Evolutionary conservation across 2,888 invertebrate genomes (phyloP).

Genomic region (Marronus borbonicus): DNA sequence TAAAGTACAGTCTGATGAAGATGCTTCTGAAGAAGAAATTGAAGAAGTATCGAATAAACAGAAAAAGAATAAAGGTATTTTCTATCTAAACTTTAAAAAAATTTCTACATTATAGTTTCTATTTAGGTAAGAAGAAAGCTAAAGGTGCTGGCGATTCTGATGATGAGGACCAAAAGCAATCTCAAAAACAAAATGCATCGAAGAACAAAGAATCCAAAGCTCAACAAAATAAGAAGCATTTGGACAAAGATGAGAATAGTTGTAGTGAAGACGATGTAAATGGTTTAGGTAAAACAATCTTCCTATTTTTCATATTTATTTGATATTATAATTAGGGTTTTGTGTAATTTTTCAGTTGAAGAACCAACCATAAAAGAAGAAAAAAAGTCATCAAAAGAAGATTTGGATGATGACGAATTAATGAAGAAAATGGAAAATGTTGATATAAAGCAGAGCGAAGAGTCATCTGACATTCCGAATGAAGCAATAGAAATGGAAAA

Average conservation of each 20-base stretch:
- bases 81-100: neutral
- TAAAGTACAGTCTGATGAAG: slow-evolving; percentile 51
- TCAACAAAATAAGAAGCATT: slow-evolving; percentile 54
- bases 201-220: slow-evolving; percentile 18
- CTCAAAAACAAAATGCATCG: slow-evolving; percentile 17
- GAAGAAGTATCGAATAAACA: slow-evolving; percentile 48
- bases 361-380: slow-evolving; percentile 59
- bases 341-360: slow-evolving; percentile 53
- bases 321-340: too few species aligned
- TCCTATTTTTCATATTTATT: neutral
- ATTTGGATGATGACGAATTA: slow-evolving; percentile 65
- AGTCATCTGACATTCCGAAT: slow-evolving; percentile 54
- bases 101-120: too few species aligned
- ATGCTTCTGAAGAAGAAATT: slow-evolving; percentile 40
- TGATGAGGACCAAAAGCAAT: slow-evolving; percentile 49
- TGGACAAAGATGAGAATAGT: slow-evolving; percentile 16
- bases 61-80: slow-evolving; percentile 45
- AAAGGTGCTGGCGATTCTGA: slow-evolving; percentile 51
- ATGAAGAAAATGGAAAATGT: slow-evolving; percentile 52
- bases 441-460: slow-evolving; percentile 51
- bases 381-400: slow-evolving; percentile 55
- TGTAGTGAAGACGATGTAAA: neutral
- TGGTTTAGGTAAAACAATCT: neutral
- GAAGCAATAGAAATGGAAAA: slow-evolving; percentile 74
- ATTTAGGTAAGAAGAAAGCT: slow-evolving; percentile 54